These are phyloP conservation scores for Brachionus sp. DNA, from an alignment of 1,140 invertebrate genomes.

Conservation along the genomic window DNA sequence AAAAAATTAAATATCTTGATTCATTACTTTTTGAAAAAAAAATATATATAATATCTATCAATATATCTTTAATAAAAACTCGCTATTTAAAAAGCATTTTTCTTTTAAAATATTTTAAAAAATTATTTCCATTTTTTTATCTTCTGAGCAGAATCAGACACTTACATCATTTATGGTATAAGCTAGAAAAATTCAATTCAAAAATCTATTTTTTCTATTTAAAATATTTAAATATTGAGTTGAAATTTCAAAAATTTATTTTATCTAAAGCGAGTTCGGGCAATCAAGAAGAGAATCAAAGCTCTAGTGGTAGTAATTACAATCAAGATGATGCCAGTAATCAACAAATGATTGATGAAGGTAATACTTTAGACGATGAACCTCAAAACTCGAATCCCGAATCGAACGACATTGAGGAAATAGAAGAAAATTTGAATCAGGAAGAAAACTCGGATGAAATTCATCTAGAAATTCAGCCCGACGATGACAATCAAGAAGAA, in stretches of 20 bases:
- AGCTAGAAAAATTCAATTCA: too few species aligned
- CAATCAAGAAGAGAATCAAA: constrained; percentile 20
- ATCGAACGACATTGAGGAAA: constrained; percentile 26
- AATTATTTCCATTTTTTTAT: too few species aligned
- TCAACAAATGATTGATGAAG: neutral
- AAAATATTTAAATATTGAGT: too few species aligned
- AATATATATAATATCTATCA: too few species aligned
- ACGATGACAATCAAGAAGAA: neutral
- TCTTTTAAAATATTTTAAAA: too few species aligned
- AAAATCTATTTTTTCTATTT: too few species aligned
- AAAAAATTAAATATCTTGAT: too few species aligned
- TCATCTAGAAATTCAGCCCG: constrained; percentile 10
- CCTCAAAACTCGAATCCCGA: neutral
- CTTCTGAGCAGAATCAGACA: too few species aligned
- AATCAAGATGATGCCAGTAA: constrained; percentile 11
- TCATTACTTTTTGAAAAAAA: too few species aligned
- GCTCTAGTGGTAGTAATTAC: constrained; percentile 3
- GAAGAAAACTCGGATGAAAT: constrained; percentile 8
- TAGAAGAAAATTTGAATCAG: constrained; percentile 10
- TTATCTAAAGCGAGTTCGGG: neutral
- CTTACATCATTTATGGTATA: too few species aligned
- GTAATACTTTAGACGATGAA: neutral
- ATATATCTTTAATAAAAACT: too few species aligned
- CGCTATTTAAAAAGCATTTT: too few species aligned
- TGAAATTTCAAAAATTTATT: neutral